These are phyloP conservation scores for Ericerus pela DNA, from an alignment of 1,140 invertebrate genomes.

Conservation along the genomic window DNA sequence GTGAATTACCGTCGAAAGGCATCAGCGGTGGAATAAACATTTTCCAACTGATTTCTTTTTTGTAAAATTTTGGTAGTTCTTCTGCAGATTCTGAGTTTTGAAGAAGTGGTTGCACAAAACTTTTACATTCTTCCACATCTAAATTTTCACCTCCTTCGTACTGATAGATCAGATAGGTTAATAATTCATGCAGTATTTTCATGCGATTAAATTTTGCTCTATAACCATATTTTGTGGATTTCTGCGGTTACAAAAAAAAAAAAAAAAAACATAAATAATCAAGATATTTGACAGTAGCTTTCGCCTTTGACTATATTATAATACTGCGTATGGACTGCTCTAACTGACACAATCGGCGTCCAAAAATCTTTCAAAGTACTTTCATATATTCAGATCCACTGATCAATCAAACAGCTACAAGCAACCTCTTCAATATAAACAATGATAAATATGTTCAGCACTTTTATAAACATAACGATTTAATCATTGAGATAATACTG, in stretches of 20 bases:
- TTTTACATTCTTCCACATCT: slow-evolving; percentile 29
- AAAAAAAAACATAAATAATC: too few species aligned
- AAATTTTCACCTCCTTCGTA: slow-evolving; percentile 34
- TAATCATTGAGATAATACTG: too few species aligned
- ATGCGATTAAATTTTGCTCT: slow-evolving; percentile 54
- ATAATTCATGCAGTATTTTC: slow-evolving; percentile 45
- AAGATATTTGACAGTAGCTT: too few species aligned
- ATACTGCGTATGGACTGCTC: too few species aligned
- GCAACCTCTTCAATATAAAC: too few species aligned
- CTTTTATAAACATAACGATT: too few species aligned
- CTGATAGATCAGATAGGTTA: slow-evolving; percentile 52
- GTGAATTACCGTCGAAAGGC: slow-evolving; percentile 35
- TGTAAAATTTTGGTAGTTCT: slow-evolving; percentile 37
- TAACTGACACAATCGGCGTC: too few species aligned
- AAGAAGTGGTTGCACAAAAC: slow-evolving; percentile 15
- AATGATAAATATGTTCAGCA: too few species aligned
- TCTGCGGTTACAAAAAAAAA: not conserved
- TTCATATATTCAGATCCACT: too few species aligned
- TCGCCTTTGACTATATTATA: too few species aligned
- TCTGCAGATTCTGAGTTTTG: slow-evolving; percentile 31
- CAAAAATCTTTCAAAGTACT: too few species aligned
- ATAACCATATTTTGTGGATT: slow-evolving; percentile 23
- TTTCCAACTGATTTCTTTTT: slow-evolving; percentile 44
- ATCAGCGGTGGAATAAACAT: slow-evolving; percentile 59
- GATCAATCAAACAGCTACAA: too few species aligned